Conservation (phyloP, 2,797 vertebrate species). For the Lacerta viridis region DNA sequence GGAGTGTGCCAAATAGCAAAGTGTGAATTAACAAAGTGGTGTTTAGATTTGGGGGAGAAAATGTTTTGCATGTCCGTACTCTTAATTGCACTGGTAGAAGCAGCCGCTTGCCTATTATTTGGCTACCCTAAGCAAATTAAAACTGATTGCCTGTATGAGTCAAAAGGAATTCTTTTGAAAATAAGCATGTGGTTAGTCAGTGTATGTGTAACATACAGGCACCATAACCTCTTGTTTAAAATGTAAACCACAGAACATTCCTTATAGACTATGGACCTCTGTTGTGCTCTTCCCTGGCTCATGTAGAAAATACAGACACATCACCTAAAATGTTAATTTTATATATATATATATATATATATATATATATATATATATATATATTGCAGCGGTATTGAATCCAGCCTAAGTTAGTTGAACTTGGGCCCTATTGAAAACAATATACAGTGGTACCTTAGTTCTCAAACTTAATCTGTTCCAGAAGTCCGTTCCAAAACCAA, state of each 20-base stretch:
- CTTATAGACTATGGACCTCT: not conserved
- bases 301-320: not conserved
- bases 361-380: no score
- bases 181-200: constrained; percentile 31
- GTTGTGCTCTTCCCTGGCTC: not conserved
- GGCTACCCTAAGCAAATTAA: constrained; percentile 25
- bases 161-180: constrained; percentile 54
- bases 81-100: constrained; percentile 39
- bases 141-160: constrained; percentile 36
- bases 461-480: no score
- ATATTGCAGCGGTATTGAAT: no score
- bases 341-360: no score
- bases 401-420: no score
- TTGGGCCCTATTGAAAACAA: not conserved
- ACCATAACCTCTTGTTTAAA: constrained; percentile 8
- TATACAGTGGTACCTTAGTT: not conserved
- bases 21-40: constrained; percentile 33
- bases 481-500: no score
- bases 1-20: constrained; percentile 42
- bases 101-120: constrained; percentile 50
- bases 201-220: constrained; percentile 47
- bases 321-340: constrained; percentile 1
- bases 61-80: constrained; percentile 44
- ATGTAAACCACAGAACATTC: constrained; percentile 8
- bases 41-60: constrained; percentile 45